Base-by-base conservation (phyloP, 2,888 invertebrate species). In the Cantharis rustica region DNA sequence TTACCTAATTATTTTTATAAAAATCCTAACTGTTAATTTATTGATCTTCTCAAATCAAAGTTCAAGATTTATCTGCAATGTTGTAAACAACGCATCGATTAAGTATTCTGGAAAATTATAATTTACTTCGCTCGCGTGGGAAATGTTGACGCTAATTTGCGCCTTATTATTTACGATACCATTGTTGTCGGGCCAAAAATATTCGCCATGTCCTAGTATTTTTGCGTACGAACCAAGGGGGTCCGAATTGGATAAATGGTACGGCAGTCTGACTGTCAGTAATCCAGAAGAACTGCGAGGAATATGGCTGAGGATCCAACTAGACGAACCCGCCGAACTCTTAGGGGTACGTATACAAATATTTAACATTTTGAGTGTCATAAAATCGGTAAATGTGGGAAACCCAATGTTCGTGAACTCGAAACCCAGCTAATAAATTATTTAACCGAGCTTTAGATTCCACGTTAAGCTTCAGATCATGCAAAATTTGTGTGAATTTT, bases 261-360 rank as follows among this genome's bases (percentile, higher is more conserved):
- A 91, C 79, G 93, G 91, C 0, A 89, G 89, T 2, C 88, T 92
- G 31, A 88, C 89, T 76, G 82, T 92, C 1, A 89, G 89, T 13
- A 91, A 91, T 0, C 89, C 90, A 70, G 91, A 91, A 82, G 90
- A 89, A 0, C 87, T 93, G 1, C 90, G 90, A 73, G 92, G 93
- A 0, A 85, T 93, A 4, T 91, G 91, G 90, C 84, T 93, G 10
- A 90, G 90, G 72, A 87, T 93, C 0, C 89, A 89, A 17, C 84
- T 93, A 71, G 92, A 93, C 81, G 86, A 88, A 72, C 90, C 90
- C 75, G 92, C 91, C n/a, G 90, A 91, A 82, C 88, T 91, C 64
- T 86, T 93, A 66, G 91, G 91, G 84, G 93, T 23, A 23, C 1
- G 4, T 17, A n/a, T n/a, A n/a, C n/a, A n/a, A n/a, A n/a, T n/a